phyloP scores from a whole-genome alignment of 2,113 vertebrate genomes.

The Laticauda laticaudata region DNA sequence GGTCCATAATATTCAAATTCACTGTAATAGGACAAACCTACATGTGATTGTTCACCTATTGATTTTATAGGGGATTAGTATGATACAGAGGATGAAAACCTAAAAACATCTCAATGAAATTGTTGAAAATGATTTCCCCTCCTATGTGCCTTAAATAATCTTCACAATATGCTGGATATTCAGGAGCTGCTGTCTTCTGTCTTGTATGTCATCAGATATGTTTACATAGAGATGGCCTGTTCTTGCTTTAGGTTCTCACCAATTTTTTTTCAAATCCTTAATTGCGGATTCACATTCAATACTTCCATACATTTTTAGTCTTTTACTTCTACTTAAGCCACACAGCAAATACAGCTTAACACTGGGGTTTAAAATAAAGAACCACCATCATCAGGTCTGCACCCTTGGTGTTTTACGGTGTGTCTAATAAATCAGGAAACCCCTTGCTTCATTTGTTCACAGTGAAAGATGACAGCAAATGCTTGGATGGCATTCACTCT shows the following conservation, averaged over 20 bases:
- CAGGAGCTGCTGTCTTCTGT: background rate
- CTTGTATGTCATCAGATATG: background rate
- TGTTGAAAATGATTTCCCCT: background rate
- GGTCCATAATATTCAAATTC: background rate
- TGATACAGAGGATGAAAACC: background rate
- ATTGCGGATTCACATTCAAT: background rate
- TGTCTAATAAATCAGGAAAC: background rate
- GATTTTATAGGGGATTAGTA: background rate
- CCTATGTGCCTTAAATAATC: background rate
- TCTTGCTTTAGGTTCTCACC: background rate
- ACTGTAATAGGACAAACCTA: background rate
- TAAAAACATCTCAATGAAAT: background rate
- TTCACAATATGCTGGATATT: no score
- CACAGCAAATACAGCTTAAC: background rate
- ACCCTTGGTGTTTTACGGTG: background rate
- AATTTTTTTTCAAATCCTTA: background rate
- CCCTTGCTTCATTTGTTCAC: background rate
- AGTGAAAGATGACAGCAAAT: background rate
- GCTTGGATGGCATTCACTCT: background rate
- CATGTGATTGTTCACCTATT: background rate
- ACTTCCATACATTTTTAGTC: accelerated
- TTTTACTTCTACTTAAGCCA: background rate
- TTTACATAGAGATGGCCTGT: background rate
- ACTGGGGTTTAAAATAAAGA: background rate
- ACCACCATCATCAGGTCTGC: background rate